A percentile compares a stretch with the other conserved stretches of the same genome.
phyloP scores from a whole-genome alignment of 2,797 vertebrate species.

The Pogoniulus pusillus region DNA sequence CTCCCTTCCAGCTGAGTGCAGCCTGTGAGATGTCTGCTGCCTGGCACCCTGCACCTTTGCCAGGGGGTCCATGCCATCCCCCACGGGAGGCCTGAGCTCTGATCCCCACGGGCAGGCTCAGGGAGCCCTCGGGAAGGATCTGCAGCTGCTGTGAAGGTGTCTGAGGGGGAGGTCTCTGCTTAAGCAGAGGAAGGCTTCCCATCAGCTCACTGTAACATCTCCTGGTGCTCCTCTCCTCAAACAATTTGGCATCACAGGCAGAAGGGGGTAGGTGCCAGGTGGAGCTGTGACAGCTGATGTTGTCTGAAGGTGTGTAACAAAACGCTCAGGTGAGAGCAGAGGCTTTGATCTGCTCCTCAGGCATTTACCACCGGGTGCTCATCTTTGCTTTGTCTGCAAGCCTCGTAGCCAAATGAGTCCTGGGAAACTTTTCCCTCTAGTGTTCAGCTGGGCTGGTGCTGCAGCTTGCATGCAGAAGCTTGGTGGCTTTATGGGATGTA shows the following conservation, averaged over 20 bases:
- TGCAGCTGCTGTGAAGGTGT: accelerated
- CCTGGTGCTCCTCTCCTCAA: background rate
- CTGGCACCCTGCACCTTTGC: background rate
- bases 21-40: background rate
- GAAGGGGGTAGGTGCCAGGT: background rate
- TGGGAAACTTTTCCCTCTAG: slow-evolving; percentile 55
- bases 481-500: background rate
- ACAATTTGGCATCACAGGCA: background rate
- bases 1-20: too few relatives aligned
- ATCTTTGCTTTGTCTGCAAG: background rate
- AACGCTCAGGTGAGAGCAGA: accelerated
- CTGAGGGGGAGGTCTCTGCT: background rate
- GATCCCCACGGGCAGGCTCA: accelerated
- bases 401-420: background rate
- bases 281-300: background rate
- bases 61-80: accelerated
- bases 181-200: background rate
- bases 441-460: background rate
- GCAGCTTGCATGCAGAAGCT: background rate
- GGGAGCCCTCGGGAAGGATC: background rate
- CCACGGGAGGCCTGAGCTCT: accelerated
- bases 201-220: accelerated
- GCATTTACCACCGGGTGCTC: background rate
- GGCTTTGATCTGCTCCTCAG: background rate
- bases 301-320: background rate